Percentiles rank a stretch among this genome's conserved stretches.
Conservation (phyloP, 2,888 invertebrate genomes). For the Epistrophe eligans region DNA sequence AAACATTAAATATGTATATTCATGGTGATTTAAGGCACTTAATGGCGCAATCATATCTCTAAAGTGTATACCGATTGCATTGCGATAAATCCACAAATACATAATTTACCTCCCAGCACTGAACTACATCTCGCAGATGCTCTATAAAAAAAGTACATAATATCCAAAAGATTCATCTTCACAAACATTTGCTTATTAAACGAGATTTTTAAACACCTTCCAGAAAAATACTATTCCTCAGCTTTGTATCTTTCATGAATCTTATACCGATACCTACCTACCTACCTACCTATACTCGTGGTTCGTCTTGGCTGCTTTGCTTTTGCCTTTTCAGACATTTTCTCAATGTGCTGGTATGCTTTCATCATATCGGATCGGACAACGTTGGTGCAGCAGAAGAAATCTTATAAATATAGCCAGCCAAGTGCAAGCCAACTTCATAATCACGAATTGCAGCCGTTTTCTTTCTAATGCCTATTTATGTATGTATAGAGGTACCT, state of each 20-base stretch:
- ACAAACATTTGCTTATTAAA: slow-evolving; percentile 74
- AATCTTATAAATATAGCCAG: slow-evolving; percentile 44
- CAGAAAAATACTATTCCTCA: slow-evolving; percentile 10
- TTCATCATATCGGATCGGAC: slow-evolving; percentile 1
- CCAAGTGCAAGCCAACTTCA: slow-evolving; percentile 63
- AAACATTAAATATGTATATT: not conserved
- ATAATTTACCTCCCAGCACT: slow-evolving; percentile 11
- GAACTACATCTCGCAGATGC: slow-evolving; percentile 27
- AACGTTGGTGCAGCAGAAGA: not conserved
- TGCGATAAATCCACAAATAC: slow-evolving; percentile 51
- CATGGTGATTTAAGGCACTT: slow-evolving; percentile 30
- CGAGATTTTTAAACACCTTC: slow-evolving; percentile 61
- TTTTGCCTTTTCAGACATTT: slow-evolving; percentile 12
- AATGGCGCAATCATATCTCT: slow-evolving; percentile 7
- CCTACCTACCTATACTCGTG: not conserved
- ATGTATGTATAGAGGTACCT: not conserved
- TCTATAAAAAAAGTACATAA: slow-evolving; percentile 4
- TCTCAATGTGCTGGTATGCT: not conserved
- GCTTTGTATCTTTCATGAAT: not conserved
- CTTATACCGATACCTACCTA: not conserved
- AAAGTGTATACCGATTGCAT: slow-evolving; percentile 60
- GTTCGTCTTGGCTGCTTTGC: not conserved
- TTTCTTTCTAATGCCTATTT: slow-evolving; percentile 43
- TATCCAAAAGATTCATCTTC: slow-evolving; percentile 59
- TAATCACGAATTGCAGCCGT: slow-evolving; percentile 64